These are phyloP conservation scores for Alosa sapidissima DNA, from an alignment of 2,797 vertebrate species.

Conservation along the genomic window DNA sequence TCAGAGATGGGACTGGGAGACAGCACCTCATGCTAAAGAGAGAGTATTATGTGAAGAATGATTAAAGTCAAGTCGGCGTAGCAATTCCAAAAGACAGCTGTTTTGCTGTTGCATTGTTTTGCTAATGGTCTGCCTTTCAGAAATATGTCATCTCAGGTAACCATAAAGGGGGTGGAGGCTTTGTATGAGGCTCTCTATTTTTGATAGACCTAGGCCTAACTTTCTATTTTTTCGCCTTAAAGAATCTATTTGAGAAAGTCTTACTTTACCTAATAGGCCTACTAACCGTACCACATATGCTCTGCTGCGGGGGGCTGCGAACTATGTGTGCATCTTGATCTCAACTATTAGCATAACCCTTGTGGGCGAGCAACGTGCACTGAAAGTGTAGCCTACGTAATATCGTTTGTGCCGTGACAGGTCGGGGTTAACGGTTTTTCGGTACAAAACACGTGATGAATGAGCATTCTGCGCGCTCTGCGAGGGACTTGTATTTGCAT, in stretches of 20 bases:
- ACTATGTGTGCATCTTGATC: not conserved
- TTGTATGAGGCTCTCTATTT: not conserved
- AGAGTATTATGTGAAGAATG: not conserved
- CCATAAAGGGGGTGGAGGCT: slow-evolving; percentile 6
- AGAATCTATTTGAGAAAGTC: no score
- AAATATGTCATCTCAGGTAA: not conserved
- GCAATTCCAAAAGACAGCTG: not conserved
- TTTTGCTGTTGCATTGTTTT: not conserved
- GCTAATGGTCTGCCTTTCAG: not conserved
- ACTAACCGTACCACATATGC: no score
- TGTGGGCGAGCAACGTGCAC: not conserved
- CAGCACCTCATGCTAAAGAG: not conserved
- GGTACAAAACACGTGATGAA: slow-evolving; percentile 2
- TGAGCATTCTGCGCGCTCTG: not conserved
- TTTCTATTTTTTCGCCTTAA: no score
- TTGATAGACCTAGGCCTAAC: not conserved
- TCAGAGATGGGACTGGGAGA: not conserved
- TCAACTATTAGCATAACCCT: not conserved
- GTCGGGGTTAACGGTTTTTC: not conserved
- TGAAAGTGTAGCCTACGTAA: not conserved
- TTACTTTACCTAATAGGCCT: no score
- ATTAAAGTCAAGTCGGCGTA: not conserved
- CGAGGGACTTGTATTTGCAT: not conserved
- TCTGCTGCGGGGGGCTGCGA: not conserved
- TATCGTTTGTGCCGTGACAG: not conserved